phyloP scores from a whole-genome alignment of 1,140 invertebrate genomes.

The Aphelenchoides avenae region DNA sequence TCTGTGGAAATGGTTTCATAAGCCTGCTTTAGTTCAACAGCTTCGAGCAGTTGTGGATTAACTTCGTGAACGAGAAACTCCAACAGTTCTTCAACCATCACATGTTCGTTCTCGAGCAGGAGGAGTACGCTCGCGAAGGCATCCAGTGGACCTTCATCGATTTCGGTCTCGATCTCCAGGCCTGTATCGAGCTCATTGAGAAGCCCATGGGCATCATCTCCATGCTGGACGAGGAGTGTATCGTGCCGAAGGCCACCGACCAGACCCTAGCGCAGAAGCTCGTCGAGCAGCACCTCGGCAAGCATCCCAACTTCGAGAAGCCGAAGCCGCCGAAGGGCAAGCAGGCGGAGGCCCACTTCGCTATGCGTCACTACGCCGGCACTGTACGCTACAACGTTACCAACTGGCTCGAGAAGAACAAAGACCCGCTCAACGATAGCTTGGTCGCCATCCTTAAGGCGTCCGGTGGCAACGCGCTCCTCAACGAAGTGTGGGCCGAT shows the following conservation, averaged over 20 bases:
- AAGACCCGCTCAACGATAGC: conserved; percentile 96
- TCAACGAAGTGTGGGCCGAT: conserved; percentile 42
- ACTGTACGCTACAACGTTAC: conserved; percentile 92
- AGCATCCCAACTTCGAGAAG: conserved; percentile 70
- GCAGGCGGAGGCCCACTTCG: conserved; percentile 88
- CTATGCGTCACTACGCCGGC: conserved; percentile 94
- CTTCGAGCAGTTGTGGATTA: conserved; percentile 99
- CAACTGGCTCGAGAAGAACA: conserved; percentile 97
- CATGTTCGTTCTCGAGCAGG: conserved; percentile 99
- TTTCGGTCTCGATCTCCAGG: conserved; percentile 95
- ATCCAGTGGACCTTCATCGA: conserved; percentile 99
- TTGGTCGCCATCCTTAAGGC: conserved; percentile 81
- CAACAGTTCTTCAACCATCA: conserved; percentile 99
- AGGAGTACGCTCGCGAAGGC: conserved; percentile 94
- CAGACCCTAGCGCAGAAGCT: conserved; percentile 95
- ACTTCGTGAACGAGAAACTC: conserved; percentile 99
- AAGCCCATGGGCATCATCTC: conserved; percentile 99
- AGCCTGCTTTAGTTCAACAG: conserved; percentile 79
- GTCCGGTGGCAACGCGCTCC: conserved; percentile 44
- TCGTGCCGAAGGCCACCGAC: conserved; percentile 99
- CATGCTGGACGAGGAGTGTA: conserved; percentile 99
- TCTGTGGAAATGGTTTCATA: conserved; percentile 25
- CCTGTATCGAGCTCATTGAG: conserved; percentile 97
- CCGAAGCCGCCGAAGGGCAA: conserved; percentile 92
- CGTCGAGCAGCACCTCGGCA: conserved; percentile 96